phyloP scores from a whole-genome alignment of 2,888 invertebrate species.

The Apamea monoglypha region DNA sequence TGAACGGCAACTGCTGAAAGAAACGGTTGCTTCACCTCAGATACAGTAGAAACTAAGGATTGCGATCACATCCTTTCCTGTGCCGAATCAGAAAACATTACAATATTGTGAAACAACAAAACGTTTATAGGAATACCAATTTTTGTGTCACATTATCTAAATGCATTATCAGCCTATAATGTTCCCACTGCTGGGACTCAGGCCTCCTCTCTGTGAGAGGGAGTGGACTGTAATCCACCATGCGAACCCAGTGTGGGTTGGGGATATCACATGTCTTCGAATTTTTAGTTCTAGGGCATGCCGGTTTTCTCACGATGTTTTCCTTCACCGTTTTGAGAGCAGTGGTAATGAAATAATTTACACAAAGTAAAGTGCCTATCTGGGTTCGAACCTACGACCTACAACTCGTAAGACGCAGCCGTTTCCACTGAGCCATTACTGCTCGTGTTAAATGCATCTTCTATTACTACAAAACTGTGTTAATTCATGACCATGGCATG shows the following conservation, averaged over 20 bases:
- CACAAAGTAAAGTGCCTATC: not conserved
- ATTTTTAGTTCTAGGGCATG: not conserved
- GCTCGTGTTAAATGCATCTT: constrained; percentile 23
- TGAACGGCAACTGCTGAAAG: constrained; percentile 41
- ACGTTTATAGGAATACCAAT: constrained; percentile 28
- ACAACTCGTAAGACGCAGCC: not conserved
- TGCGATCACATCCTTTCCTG: constrained; percentile 65
- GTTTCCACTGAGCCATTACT: not conserved
- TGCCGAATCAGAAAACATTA: constrained; percentile 49
- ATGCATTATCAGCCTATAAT: not conserved
- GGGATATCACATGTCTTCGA: not conserved
- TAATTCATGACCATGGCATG: constrained; percentile 26
- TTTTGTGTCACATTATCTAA: constrained; percentile 21
- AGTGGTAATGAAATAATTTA: not conserved
- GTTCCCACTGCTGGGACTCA: too few species aligned
- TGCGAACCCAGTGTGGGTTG: accelerated
- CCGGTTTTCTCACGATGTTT: not conserved
- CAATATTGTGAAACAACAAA: constrained; percentile 47
- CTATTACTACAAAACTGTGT: constrained; percentile 8
- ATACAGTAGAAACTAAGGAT: constrained; percentile 66
- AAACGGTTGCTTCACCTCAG: constrained; percentile 52
- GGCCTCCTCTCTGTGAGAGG: not conserved
- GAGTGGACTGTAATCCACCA: not conserved
- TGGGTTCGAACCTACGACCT: not conserved
- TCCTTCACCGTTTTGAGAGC: not conserved